These are phyloP conservation scores for Trachurus trachurus DNA, from an alignment of 2,797 vertebrate genomes.

Conservation along the genomic window DNA sequence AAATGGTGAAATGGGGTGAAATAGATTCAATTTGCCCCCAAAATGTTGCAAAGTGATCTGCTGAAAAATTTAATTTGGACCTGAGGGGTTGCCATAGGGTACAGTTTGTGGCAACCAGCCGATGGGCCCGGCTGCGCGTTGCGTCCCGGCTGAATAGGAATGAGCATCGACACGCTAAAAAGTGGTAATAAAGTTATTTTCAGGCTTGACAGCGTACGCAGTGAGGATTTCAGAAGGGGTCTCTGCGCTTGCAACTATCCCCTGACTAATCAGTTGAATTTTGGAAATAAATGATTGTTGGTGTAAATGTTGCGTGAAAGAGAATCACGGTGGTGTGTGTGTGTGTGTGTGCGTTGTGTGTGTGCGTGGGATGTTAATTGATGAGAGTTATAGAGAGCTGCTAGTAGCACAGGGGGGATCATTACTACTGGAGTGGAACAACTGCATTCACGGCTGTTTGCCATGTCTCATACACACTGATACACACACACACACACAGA, in stretches of 20 bases:
- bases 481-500: slow-evolving; percentile 12
- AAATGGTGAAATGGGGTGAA: slow-evolving; percentile 72
- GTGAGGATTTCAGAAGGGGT: slow-evolving; percentile 59
- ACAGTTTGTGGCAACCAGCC: slow-evolving; percentile 64
- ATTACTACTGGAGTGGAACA: slow-evolving; percentile 88
- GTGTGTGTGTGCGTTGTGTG: slow-evolving; percentile 36
- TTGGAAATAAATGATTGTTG: slow-evolving; percentile 86
- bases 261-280: slow-evolving; percentile 86
- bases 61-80: slow-evolving; percentile 73
- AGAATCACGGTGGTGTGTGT: slow-evolving; percentile 65
- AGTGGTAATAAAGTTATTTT: slow-evolving; percentile 78
- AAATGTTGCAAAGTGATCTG: slow-evolving; percentile 67
- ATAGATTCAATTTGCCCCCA: slow-evolving; percentile 65
- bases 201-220: slow-evolving; percentile 68
- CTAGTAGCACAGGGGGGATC: slow-evolving; percentile 87
- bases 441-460: slow-evolving; percentile 88
- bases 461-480: slow-evolving; percentile 73
- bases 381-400: slow-evolving; percentile 88
- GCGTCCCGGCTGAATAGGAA: slow-evolving; percentile 61
- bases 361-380: slow-evolving; percentile 84
- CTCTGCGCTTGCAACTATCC: slow-evolving; percentile 76
- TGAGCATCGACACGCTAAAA: slow-evolving; percentile 46
- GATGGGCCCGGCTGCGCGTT: slow-evolving; percentile 47
- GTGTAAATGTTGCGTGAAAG: slow-evolving; percentile 88
- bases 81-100: slow-evolving; percentile 75